Evolutionary conservation across 2,113 vertebrate species (phyloP).

Genomic region (Callipepla squamata): DNA sequence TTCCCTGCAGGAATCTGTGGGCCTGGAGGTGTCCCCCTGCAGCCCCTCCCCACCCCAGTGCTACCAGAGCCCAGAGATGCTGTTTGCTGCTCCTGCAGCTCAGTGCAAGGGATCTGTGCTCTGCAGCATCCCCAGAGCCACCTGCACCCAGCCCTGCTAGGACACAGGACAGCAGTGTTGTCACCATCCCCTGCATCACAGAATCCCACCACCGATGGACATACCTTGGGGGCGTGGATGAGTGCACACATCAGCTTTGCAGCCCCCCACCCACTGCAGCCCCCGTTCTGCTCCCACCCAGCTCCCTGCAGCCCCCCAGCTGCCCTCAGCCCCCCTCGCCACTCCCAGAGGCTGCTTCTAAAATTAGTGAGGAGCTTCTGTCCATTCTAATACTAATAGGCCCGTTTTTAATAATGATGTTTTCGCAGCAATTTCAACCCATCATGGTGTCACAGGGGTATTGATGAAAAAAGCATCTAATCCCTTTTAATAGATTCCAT

Average conservation of each 20-base stretch:
- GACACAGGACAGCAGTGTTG: not conserved
- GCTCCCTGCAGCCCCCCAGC: not conserved
- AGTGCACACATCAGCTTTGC: not conserved
- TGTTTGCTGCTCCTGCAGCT: not conserved
- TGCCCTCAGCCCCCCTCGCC: fast-evolving
- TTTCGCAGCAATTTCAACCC: slow-evolving; percentile 74
- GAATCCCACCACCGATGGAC: not conserved
- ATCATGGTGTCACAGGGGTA: slow-evolving; percentile 70
- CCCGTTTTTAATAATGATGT: slow-evolving; percentile 78
- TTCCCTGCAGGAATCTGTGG: fast-evolving
- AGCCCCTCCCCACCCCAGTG: no score
- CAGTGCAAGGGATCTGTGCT: fast-evolving
- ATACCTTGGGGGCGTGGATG: not conserved
- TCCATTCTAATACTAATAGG: slow-evolving; percentile 72
- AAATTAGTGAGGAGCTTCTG: slow-evolving; percentile 69
- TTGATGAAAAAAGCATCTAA: slow-evolving; percentile 70
- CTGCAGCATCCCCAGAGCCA: not conserved
- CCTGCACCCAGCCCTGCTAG: fast-evolving
- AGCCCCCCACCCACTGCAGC: fast-evolving
- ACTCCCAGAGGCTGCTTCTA: not conserved
- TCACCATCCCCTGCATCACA: not conserved
- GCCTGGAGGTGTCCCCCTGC: not conserved
- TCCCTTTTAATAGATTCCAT: slow-evolving; percentile 74
- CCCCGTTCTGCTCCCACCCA: not conserved
- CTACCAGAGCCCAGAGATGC: not conserved